Evolutionary conservation across 2,113 vertebrate species (phyloP), one percentile per base, ranked within the genome.

Genomic region (Struthio camelus): DNA sequence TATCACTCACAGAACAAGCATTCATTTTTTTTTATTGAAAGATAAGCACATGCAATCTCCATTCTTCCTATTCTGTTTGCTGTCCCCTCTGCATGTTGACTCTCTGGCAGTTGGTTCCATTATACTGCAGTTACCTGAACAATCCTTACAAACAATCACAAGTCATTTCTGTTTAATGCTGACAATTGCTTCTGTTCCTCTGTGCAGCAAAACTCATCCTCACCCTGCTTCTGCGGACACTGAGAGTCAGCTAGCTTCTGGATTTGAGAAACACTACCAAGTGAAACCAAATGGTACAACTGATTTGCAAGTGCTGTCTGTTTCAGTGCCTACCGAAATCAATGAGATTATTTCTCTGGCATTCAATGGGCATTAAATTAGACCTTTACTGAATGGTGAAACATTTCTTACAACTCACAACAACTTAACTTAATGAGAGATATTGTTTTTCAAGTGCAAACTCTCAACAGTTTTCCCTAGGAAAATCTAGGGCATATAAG

Each of bases 401-500:
- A 80, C 38, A 81, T 65, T 91, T 84, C 69, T 86, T 87, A 72
- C 28, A 51, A 69, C 81, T 84, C 61, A 81, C 51, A 88, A 81
- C 38, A 87, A 69, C 77, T 89, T 80, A 90, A 66, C 42, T 76
- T 90, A 90, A 89, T 89, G 81, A 94, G 38, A 87, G 46, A 80
- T 30, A 56, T 53, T 61, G 53, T 76, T 96, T 96, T 94, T 87
- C 85, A 89, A 75, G 32, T 72, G 44, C 80, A 93, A 94, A 90
- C 46, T 80, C 73, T 72, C 36, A 85, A n/a, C 28, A 82, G 20
- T 77, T 91, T 90, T 94, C 80, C 91, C 91, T 87, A 96, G 89
- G 79, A 90, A 93, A 91, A 80, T 88, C 64, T 75, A 76, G 67
- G 46, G 70, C 50, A 80, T 65, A 53, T 56, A 82, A 64, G 38